Percentiles rank a stretch among this genome's conserved stretches.
phyloP scores from a whole-genome alignment of 2,888 invertebrate species.

The Agrotis clavis region DNA sequence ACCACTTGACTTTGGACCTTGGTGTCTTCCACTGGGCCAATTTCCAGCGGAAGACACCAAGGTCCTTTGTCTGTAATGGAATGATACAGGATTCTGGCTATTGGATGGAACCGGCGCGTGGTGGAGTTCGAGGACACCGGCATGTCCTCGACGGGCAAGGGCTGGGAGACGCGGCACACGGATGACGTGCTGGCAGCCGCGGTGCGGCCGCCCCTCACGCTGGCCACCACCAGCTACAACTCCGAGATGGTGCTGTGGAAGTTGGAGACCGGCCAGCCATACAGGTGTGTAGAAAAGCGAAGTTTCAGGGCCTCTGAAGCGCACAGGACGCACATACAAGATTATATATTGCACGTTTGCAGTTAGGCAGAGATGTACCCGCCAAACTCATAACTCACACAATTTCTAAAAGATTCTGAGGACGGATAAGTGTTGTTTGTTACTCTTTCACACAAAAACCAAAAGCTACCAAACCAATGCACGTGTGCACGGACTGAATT shows the following conservation, averaged over 20 bases:
- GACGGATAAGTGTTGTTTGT: no score
- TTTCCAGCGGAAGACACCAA: no score
- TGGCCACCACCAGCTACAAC: slow-evolving; percentile 95
- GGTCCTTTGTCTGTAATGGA: no score
- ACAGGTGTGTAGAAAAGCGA: slow-evolving; percentile 78
- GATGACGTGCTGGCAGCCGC: slow-evolving; percentile 95
- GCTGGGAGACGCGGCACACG: slow-evolving; percentile 94
- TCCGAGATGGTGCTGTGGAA: slow-evolving; percentile 96
- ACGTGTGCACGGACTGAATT: background rate
- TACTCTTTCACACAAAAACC: no score
- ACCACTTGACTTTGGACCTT: no score
- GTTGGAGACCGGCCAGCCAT: slow-evolving; percentile 95
- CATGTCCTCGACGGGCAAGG: slow-evolving; percentile 91
- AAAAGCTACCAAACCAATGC: background rate
- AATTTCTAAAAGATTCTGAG: no score
- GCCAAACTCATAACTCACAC: background rate
- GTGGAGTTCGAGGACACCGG: slow-evolving; percentile 92
- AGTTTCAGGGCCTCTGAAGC: background rate
- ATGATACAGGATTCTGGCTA: slow-evolving; percentile 92
- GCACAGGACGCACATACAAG: background rate
- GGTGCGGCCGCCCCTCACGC: slow-evolving; percentile 92
- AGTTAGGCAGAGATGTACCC: background rate
- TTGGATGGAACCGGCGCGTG: slow-evolving; percentile 95
- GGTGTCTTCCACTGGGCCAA: no score
- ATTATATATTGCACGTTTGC: background rate